Conservation (phyloP, 2,113 vertebrate genomes). For the Hydropotes inermis region DNA sequence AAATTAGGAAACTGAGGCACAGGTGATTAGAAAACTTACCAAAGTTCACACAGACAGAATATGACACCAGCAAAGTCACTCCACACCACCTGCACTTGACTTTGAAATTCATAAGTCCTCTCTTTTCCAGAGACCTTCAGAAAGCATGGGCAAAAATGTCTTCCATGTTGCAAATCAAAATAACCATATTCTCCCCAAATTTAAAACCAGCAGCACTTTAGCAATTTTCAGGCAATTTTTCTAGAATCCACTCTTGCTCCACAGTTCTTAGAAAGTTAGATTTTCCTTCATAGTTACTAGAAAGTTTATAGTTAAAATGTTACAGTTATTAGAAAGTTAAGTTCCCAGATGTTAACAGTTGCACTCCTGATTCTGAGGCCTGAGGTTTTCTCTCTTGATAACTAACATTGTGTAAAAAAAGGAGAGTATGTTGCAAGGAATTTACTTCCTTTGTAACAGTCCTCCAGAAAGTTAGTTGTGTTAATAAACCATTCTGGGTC, state of each 20-base stretch:
- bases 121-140: background rate
- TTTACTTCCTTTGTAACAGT: conserved; percentile 62
- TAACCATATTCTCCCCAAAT: background rate
- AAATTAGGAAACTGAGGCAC: background rate
- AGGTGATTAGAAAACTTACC: background rate
- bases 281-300: background rate
- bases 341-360: background rate
- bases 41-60: background rate
- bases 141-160: background rate
- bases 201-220: background rate
- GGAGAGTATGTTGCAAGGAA: conserved; percentile 47
- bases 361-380: background rate
- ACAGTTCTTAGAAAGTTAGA: background rate
- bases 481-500: conserved; percentile 61
- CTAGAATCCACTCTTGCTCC: background rate
- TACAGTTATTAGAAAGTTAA: background rate
- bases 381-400: background rate
- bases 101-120: background rate
- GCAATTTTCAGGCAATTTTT: background rate
- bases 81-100: background rate
- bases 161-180: background rate
- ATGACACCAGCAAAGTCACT: background rate
- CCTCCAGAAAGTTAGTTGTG: conserved; percentile 55
- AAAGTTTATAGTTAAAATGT: background rate
- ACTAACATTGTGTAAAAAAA: background rate